phyloP scores from a whole-genome alignment of 2,113 vertebrate genomes.

The Benitochromis conjunctus region DNA sequence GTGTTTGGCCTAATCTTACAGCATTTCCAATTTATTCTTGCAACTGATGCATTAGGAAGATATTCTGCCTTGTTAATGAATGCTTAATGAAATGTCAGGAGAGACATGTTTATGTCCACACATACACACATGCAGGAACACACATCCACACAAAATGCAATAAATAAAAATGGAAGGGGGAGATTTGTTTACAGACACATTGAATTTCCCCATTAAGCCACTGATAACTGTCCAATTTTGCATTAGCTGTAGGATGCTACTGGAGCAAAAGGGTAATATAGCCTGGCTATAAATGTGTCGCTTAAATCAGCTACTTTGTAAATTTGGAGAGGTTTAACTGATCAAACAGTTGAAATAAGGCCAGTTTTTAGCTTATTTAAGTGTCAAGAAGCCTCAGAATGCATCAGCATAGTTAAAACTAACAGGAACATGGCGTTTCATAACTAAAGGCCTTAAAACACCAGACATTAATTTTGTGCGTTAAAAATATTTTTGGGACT shows the following conservation, averaged over 20 bases:
- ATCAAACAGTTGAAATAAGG: neutral
- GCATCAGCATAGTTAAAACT: neutral
- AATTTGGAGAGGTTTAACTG: neutral
- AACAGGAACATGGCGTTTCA: rapidly evolving
- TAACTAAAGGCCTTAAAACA: neutral
- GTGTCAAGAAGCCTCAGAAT: rapidly evolving
- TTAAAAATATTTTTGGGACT: neutral
- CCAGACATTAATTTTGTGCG: rapidly evolving
- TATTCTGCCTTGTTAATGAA: slow-evolving; percentile 41
- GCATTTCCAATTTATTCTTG: slow-evolving; percentile 41
- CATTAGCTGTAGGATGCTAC: neutral
- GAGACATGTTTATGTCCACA: slow-evolving; percentile 31
- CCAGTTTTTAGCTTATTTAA: neutral
- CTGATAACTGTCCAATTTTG: slow-evolving; percentile 35
- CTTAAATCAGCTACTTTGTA: neutral
- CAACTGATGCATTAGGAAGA: slow-evolving; percentile 43
- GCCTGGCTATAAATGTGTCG: neutral
- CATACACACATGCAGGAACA: neutral
- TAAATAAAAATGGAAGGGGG: neutral
- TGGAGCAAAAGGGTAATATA: neutral
- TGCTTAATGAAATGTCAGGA: slow-evolving; percentile 51
- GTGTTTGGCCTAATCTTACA: slow-evolving; percentile 42
- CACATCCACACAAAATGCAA: neutral
- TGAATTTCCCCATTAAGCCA: slow-evolving; percentile 8
- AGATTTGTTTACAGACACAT: slow-evolving; percentile 3